A percentile compares a stretch with the other conserved stretches of the same genome.
phyloP scores from a whole-genome alignment of 2,888 invertebrate genomes.

The Proisotoma minuta region DNA sequence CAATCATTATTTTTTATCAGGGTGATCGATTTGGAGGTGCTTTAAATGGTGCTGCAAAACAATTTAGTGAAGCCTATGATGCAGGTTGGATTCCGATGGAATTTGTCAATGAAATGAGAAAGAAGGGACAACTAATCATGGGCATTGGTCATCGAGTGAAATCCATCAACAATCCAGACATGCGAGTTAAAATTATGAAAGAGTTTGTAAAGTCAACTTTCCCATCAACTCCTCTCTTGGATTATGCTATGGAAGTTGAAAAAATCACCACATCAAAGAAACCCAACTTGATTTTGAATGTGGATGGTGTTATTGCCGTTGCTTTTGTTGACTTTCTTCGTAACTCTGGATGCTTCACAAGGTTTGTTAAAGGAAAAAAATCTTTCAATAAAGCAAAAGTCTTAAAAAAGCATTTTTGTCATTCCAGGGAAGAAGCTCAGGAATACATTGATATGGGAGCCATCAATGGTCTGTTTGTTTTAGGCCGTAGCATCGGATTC shows the following conservation, averaged over 20 bases:
- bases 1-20: slow-evolving; percentile 53
- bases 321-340: slow-evolving; percentile 94
- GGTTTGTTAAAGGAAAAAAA: slow-evolving; percentile 55
- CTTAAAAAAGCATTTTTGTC: background rate
- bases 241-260: slow-evolving; percentile 95
- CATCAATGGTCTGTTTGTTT: slow-evolving; percentile 95
- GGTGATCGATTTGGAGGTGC: slow-evolving; percentile 99
- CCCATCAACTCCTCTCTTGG: slow-evolving; percentile 87
- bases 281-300: slow-evolving; percentile 98
- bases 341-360: slow-evolving; percentile 88
- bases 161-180: slow-evolving; percentile 96
- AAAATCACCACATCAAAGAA: slow-evolving; percentile 99
- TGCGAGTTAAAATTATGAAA: slow-evolving; percentile 92
- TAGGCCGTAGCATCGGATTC: slow-evolving; percentile 96
- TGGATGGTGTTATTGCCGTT: slow-evolving; percentile 96
- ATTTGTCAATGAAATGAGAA: slow-evolving; percentile 96
- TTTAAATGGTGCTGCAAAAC: slow-evolving; percentile 92
- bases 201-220: slow-evolving; percentile 91
- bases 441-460: slow-evolving; percentile 97
- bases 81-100: slow-evolving; percentile 91
- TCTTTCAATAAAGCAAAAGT: slow-evolving; percentile 6
- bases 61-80: slow-evolving; percentile 96
- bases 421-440: slow-evolving; percentile 82
- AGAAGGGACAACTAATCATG: slow-evolving; percentile 96
- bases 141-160: slow-evolving; percentile 91